Percentiles rank a stretch among this genome's conserved stretches.
phyloP scores from a whole-genome alignment of 2,113 vertebrate genomes.

The Peromyscus leucopus region DNA sequence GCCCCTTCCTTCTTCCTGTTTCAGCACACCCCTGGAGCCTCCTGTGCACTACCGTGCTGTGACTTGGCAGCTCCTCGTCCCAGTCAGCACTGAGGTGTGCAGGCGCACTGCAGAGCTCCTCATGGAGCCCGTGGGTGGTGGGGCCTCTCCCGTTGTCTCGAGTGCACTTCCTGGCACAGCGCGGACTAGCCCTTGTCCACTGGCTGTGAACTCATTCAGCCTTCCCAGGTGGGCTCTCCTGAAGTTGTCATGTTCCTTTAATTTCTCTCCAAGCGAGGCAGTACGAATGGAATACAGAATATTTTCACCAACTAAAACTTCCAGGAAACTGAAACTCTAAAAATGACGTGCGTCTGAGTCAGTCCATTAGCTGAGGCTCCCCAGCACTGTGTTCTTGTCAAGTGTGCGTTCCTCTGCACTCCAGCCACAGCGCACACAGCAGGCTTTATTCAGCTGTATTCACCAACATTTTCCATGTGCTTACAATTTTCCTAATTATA shows the following conservation, averaged over 20 bases:
- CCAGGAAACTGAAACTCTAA: constrained; percentile 63
- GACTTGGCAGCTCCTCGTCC: not conserved
- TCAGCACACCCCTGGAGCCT: not conserved
- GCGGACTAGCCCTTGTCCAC: not conserved
- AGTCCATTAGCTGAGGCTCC: not conserved
- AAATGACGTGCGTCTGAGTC: not conserved
- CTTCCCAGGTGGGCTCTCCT: constrained; percentile 56
- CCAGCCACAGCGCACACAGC: constrained; percentile 41
- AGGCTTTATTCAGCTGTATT: constrained; percentile 49
- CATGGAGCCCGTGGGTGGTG: constrained; percentile 59
- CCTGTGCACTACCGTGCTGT: not conserved
- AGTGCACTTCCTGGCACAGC: constrained; percentile 69
- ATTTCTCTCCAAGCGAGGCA: constrained; percentile 71
- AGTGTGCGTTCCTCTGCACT: not conserved
- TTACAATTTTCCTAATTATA: constrained; percentile 65
- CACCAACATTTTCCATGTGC: constrained; percentile 65
- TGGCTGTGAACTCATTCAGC: constrained; percentile 62
- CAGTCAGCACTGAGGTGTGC: constrained; percentile 49
- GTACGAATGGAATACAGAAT: constrained; percentile 63
- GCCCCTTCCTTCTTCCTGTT: not conserved
- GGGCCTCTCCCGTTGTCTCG: constrained; percentile 64
- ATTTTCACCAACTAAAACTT: constrained; percentile 70
- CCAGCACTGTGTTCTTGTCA: not conserved
- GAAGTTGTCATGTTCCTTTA: constrained; percentile 62
- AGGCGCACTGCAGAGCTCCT: constrained; percentile 60